These are phyloP conservation scores for Xylota segnis DNA, from an alignment of 2,888 invertebrate species.

Conservation along the genomic window DNA sequence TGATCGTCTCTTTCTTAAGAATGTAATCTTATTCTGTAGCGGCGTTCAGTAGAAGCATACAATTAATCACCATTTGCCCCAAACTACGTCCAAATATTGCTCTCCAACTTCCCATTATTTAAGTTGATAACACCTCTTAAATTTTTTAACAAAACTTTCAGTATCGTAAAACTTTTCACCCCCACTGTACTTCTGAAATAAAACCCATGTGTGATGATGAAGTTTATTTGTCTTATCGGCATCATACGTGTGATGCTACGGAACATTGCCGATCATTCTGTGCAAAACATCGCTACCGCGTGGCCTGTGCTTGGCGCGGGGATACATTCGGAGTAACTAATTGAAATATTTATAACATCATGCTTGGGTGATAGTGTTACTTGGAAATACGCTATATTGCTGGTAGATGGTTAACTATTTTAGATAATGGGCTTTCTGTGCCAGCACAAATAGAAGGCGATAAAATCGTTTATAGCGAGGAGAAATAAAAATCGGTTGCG, in stretches of 20 bases:
- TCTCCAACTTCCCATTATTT: too few species aligned
- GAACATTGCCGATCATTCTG: not conserved
- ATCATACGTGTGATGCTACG: not conserved
- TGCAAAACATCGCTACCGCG: not conserved
- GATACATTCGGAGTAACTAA: constrained; percentile 6
- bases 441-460: not conserved
- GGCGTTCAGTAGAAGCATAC: too few species aligned
- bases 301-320: not conserved
- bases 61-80: too few species aligned
- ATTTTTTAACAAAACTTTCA: too few species aligned
- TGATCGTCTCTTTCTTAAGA: too few species aligned
- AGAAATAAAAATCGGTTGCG: not conserved
- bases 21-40: too few species aligned
- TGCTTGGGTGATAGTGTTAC: constrained; percentile 25
- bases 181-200: not conserved
- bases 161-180: too few species aligned
- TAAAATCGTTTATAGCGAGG: not conserved
- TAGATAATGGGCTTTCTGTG: not conserved
- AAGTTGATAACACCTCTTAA: too few species aligned
- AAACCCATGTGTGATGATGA: not conserved
- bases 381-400: constrained; percentile 3
- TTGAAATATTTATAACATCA: constrained; percentile 36
- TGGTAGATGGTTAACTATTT: constrained; percentile 9
- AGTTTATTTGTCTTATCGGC: constrained; percentile 13
- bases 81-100: too few species aligned